phyloP scores from a whole-genome alignment of 2,797 vertebrate species.

The Cryptoprocta ferox region DNA sequence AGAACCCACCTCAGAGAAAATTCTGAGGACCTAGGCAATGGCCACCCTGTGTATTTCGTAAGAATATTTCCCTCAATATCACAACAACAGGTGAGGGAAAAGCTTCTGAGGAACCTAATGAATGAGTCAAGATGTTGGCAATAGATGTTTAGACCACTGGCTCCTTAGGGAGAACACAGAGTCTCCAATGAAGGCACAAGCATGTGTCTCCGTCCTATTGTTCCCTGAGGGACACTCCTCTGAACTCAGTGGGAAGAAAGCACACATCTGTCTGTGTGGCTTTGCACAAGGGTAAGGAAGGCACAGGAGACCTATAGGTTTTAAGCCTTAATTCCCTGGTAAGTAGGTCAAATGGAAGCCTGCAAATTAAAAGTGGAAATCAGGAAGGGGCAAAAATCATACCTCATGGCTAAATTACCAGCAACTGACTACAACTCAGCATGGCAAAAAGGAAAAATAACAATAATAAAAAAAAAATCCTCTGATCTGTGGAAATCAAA shows the following conservation, averaged over 20 bases:
- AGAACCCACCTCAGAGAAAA: neutral
- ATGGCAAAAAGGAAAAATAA: neutral
- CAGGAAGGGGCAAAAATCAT: constrained; percentile 44
- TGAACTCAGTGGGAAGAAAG: neutral
- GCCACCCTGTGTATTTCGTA: neutral
- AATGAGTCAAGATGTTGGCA: neutral
- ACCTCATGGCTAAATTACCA: constrained; percentile 24
- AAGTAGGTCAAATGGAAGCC: constrained; percentile 38
- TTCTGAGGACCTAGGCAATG: neutral
- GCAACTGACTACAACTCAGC: neutral
- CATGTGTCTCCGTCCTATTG: neutral
- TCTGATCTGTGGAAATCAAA: constrained; percentile 40
- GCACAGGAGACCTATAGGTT: neutral
- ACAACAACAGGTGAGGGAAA: neutral
- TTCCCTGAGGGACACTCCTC: neutral
- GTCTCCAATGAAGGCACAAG: neutral
- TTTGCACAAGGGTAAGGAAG: neutral
- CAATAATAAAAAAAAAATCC: constrained; percentile 22
- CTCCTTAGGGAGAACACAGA: neutral
- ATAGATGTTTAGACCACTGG: neutral
- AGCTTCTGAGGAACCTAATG: neutral
- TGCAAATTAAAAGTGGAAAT: constrained; percentile 57
- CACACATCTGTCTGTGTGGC: neutral
- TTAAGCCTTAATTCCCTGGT: neutral
- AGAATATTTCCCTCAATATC: neutral